phyloP scores from a whole-genome alignment of 2,113 vertebrate species.

The Corythoichthys haematopterus region DNA sequence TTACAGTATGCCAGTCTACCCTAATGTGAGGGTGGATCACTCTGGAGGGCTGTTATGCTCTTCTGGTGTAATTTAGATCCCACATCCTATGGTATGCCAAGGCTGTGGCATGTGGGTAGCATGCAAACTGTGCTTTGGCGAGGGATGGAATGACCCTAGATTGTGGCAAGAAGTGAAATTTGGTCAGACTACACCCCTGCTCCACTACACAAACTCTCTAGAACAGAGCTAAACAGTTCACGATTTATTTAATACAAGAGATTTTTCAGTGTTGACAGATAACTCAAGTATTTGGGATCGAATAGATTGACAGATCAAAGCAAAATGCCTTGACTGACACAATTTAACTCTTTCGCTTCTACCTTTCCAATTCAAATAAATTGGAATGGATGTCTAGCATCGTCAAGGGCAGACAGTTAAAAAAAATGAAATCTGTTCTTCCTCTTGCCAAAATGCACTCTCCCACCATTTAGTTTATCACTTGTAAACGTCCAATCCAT shows the following conservation, averaged over 20 bases:
- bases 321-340: too few species aligned
- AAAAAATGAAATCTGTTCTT: too few species aligned
- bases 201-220: conserved; percentile 38
- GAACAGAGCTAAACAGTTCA: conserved; percentile 31
- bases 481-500: too few species aligned
- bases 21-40: conserved; percentile 34
- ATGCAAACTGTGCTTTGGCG: conserved; percentile 25
- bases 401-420: too few species aligned
- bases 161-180: conserved; percentile 57
- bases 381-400: too few species aligned
- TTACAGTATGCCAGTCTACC: conserved; percentile 6
- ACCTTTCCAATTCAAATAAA: too few species aligned
- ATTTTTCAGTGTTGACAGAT: too few species aligned
- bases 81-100: conserved; percentile 42
- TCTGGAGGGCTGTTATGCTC: conserved; percentile 38
- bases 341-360: too few species aligned
- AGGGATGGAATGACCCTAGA: conserved; percentile 48
- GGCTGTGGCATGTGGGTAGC: conserved; percentile 49
- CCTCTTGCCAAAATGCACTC: too few species aligned
- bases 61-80: conserved; percentile 46
- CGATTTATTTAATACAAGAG: conserved; percentile 18
- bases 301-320: too few species aligned
- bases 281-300: too few species aligned
- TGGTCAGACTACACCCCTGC: conserved; percentile 54
- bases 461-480: too few species aligned